phyloP scores from a whole-genome alignment of 2,113 vertebrate genomes.

The Daboia siamensis region DNA sequence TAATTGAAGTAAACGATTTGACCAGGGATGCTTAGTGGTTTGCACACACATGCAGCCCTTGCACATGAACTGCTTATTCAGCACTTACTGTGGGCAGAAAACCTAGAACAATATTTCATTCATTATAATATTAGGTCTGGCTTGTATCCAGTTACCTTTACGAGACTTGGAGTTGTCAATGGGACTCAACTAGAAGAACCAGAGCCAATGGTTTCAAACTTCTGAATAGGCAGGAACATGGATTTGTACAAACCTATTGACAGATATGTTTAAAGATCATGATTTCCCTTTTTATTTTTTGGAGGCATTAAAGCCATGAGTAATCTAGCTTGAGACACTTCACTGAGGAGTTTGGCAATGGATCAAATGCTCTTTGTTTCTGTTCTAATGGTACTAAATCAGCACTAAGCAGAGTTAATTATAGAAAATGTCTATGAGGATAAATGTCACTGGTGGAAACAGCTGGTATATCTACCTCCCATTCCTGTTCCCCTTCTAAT shows the following conservation, averaged over 20 bases:
- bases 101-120: neutral
- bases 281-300: neutral
- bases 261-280: conserved; percentile 19
- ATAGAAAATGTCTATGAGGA: conserved; percentile 17
- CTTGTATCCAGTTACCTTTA: neutral
- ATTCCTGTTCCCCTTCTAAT: neutral
- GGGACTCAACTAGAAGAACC: neutral
- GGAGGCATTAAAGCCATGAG: neutral
- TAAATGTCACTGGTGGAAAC: conserved; percentile 23
- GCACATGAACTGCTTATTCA: neutral
- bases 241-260: neutral
- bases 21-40: neutral
- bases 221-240: neutral
- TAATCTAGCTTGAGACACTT: conserved; percentile 11
- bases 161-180: neutral
- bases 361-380: conserved; percentile 23
- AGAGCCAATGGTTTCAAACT: neutral
- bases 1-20: neutral
- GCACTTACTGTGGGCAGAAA: neutral
- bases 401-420: conserved; percentile 10
- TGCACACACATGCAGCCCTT: neutral
- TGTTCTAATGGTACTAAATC: conserved; percentile 28
- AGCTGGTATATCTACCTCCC: neutral
- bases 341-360: conserved; percentile 13
- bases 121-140: neutral